Base-by-base conservation (phyloP, 2,888 invertebrate species). In the Microplitis deprimator region DNA sequence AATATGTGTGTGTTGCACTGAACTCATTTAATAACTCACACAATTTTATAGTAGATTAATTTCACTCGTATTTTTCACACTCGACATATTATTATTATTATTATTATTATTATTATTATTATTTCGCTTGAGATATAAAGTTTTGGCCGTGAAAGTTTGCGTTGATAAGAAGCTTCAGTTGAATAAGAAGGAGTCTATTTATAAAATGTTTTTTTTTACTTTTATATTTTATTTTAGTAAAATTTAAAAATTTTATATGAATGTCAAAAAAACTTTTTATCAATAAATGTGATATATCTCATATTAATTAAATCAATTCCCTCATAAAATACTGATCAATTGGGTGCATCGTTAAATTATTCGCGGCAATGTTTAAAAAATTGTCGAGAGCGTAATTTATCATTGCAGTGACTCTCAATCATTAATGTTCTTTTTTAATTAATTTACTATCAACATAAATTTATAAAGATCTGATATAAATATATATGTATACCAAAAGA, bases 401-500 rank as follows among this genome's bases (percentile, higher is more conserved):
- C 67, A 65, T 73, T 39, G 17, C 67, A 73, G 73, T 50, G 73
- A 20, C 61, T 29, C 62, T 72, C 62, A 72, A 61, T 61, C 17
- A 17, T 20, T 69, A 10, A 10, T 8, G 4, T 62, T 71, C 38
- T 62, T 72, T 62, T 61, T 29, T 61, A 6, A 13, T 13, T 50
- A 13, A 50, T 50, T 50, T 50, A 50, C 13, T 50, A 50, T 29
- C 29, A 29, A 29, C 4, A 29, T 29, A 29, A 29, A 29, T 29
- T 29, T 29, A 29, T 29, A 29, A 29, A 29, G 29, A 29, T 29
- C 29, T 29, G 29, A 29, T 29, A 29, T 29, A 29, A 29, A 29
- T 29, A 29, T 29, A 29, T 29, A 4, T 29, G 29, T 29, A 4
- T 29, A 29, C 29, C 4, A 29, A 29, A 29, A 29, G 29, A 29